A percentile compares a stretch with the other conserved stretches of the same genome.
These are phyloP conservation scores for Ganaspis sp. DNA, from an alignment of 1,140 invertebrate species.

Conservation along the genomic window DNA sequence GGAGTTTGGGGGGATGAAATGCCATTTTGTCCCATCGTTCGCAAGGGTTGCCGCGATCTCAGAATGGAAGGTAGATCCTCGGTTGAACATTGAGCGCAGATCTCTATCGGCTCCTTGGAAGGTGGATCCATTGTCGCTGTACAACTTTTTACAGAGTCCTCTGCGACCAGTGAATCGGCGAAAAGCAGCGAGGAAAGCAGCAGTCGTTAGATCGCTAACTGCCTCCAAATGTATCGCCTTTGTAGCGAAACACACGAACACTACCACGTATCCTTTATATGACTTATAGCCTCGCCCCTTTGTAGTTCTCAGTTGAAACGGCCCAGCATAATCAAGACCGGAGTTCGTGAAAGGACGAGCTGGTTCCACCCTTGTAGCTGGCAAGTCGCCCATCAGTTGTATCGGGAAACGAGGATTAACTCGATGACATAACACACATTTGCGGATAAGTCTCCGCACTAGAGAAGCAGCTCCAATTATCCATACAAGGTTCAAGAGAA, in stretches of 20 bases:
- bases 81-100: conserved; percentile 33
- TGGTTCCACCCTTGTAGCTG: conserved; percentile 48
- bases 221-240: conserved; percentile 54
- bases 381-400: conserved; percentile 62
- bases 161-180: conserved; percentile 33
- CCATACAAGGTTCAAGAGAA: conserved; percentile 6
- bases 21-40: conserved; percentile 29
- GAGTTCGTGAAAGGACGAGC: conserved; percentile 58
- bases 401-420: conserved; percentile 1
- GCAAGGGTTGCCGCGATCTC: not conserved
- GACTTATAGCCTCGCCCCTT: conserved; percentile 43
- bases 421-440: conserved; percentile 5
- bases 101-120: too few species aligned
- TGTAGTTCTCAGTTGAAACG: conserved; percentile 52
- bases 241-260: too few species aligned
- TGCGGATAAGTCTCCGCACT: not conserved
- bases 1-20: conserved; percentile 37
- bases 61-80: not conserved
- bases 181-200: conserved; percentile 62
- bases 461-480: not conserved
- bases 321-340: conserved; percentile 72
- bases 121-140: conserved; percentile 28
- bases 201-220: conserved; percentile 46
- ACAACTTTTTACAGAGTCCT: not conserved
- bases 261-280: conserved; percentile 49